phyloP scores from a whole-genome alignment of 1,140 invertebrate genomes.

The Ganaspis sp. region DNA sequence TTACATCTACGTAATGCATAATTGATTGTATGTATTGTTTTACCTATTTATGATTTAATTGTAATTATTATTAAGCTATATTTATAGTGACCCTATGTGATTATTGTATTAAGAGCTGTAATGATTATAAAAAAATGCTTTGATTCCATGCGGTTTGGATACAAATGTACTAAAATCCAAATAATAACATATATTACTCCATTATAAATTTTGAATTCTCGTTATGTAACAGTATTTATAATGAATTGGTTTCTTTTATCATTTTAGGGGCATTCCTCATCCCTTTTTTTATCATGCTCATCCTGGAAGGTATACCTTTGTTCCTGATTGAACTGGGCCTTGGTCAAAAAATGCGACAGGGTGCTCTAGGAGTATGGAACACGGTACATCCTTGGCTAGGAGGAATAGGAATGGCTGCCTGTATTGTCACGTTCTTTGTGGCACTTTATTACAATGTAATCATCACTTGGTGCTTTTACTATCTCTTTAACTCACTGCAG shows the following conservation, averaged over 20 bases:
- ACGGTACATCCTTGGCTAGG: slow-evolving; percentile 94
- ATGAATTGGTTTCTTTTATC: slow-evolving; percentile 31
- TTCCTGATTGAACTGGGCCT: slow-evolving; percentile 96
- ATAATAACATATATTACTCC: no score
- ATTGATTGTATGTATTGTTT: no score
- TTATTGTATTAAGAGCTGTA: no score
- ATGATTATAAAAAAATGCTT: no score
- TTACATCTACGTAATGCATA: no score
- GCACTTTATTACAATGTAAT: slow-evolving; percentile 98
- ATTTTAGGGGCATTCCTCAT: slow-evolving; percentile 95
- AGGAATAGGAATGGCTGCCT: slow-evolving; percentile 92
- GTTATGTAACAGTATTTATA: no score
- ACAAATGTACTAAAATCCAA: no score
- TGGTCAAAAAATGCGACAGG: slow-evolving; percentile 91
- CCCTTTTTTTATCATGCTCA: slow-evolving; percentile 95
- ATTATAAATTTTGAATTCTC: no score
- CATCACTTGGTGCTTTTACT: slow-evolving; percentile 98
- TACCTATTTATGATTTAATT: no score
- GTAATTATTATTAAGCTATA: no score
- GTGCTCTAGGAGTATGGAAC: slow-evolving; percentile 95
- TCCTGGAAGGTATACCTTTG: slow-evolving; percentile 94
- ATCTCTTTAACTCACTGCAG: slow-evolving; percentile 92
- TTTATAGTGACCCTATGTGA: no score
- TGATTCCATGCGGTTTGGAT: no score
- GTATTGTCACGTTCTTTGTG: slow-evolving; percentile 94